These are phyloP conservation scores for Dynastes tityus DNA, from an alignment of 2,888 invertebrate genomes.

Conservation along the genomic window DNA sequence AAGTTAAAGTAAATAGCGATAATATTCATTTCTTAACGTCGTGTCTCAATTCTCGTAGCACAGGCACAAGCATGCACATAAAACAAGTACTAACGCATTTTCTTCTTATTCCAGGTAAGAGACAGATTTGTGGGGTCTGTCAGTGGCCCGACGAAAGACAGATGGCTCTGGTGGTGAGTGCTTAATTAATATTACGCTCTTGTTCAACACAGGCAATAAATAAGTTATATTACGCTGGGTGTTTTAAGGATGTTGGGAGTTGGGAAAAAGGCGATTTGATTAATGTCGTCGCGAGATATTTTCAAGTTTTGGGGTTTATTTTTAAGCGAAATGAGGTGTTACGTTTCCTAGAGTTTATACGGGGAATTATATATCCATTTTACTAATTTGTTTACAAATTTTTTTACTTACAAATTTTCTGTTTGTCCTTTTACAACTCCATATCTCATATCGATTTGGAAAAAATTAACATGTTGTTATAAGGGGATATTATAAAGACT, in stretches of 20 bases:
- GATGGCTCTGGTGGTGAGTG: constrained; percentile 64
- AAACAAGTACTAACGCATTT: constrained; percentile 39
- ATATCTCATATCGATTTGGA: no score
- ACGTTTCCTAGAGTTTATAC: background rate
- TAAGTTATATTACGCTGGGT: constrained; percentile 64
- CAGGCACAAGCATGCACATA: background rate
- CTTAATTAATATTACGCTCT: constrained; percentile 67
- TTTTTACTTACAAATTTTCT: no score
- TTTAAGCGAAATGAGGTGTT: constrained; percentile 13
- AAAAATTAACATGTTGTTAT: no score
- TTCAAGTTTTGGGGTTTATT: constrained; percentile 26
- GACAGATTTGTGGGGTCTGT: constrained; percentile 53
- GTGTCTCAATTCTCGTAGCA: background rate
- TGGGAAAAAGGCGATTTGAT: constrained; percentile 35
- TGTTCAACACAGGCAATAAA: constrained; percentile 65
- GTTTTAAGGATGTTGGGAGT: constrained; percentile 56
- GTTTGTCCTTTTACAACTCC: no score
- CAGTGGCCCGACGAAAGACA: constrained; percentile 62
- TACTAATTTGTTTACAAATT: no score
- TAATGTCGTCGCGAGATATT: constrained; percentile 24
- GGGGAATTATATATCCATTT: no score
- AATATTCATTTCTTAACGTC: background rate
- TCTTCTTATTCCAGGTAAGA: constrained; percentile 65
- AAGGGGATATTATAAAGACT: no score
- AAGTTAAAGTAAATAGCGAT: no score